phyloP scores from a whole-genome alignment of 1,140 invertebrate species.

The Neotoxoptera formosana region DNA sequence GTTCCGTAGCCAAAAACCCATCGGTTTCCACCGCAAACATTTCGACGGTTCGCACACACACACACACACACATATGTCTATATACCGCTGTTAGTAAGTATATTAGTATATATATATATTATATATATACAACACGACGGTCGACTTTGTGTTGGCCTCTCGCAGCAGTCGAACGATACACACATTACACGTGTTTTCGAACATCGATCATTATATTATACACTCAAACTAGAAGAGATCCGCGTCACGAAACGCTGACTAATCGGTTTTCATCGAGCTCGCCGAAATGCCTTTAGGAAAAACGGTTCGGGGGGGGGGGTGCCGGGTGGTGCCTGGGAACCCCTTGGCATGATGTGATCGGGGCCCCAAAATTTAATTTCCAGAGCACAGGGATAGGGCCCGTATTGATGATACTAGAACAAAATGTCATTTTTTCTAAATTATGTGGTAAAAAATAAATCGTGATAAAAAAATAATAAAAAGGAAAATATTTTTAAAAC shows the following conservation, averaged over 20 bases:
- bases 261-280: background rate
- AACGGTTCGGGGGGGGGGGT: too few species aligned
- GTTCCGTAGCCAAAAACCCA: background rate
- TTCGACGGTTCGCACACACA: background rate
- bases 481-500: too few species aligned
- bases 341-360: too few species aligned
- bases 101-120: background rate
- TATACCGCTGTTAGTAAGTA: too few species aligned
- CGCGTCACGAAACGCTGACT: background rate
- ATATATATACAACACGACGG: background rate
- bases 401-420: too few species aligned
- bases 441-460: too few species aligned
- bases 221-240: background rate
- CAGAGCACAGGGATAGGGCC: too few species aligned
- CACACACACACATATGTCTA: background rate
- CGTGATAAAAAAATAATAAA: too few species aligned
- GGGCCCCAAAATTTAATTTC: too few species aligned
- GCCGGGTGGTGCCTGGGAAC: too few species aligned
- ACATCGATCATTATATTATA: background rate
- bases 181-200: background rate
- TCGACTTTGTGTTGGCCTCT: conserved; percentile 1
- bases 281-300: background rate
- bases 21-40: background rate
- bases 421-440: too few species aligned
- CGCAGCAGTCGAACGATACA: background rate